Percentiles rank a stretch among this genome's conserved stretches.
phyloP scores from a whole-genome alignment of 2,797 vertebrate genomes.

The Columba guinea region DNA sequence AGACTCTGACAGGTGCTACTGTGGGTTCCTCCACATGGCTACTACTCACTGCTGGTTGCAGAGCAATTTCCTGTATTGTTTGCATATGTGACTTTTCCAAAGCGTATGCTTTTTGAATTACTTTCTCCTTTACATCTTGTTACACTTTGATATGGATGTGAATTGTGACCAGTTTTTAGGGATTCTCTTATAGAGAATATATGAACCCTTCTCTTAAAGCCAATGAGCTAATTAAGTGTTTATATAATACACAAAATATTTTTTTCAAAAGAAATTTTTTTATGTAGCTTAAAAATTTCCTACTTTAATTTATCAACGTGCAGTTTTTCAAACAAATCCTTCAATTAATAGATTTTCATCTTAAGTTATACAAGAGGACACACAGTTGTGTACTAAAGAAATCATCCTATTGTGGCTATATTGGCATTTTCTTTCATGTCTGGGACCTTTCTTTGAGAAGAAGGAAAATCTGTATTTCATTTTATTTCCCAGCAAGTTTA shows the following conservation, averaged over 20 bases:
- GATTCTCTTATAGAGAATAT: not conserved
- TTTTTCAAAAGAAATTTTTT: not conserved
- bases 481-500: not conserved
- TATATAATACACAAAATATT: not conserved
- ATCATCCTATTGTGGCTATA: not conserved
- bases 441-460: not conserved
- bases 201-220: not conserved
- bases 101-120: not conserved
- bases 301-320: not conserved
- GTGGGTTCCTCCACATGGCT: not conserved
- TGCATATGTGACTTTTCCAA: not conserved
- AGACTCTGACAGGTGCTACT: not conserved
- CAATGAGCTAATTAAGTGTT: not conserved
- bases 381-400: accelerated
- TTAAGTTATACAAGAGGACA: not conserved
- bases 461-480: not conserved
- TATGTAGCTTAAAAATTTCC: not conserved
- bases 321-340: not conserved
- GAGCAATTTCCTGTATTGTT: not conserved
- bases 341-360: not conserved
- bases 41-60: not conserved
- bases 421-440: not conserved
- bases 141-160: not conserved
- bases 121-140: not conserved
- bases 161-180: not conserved